Conservation (phyloP, 1,140 invertebrate species). For the Coenobita brevimanus region DNA sequence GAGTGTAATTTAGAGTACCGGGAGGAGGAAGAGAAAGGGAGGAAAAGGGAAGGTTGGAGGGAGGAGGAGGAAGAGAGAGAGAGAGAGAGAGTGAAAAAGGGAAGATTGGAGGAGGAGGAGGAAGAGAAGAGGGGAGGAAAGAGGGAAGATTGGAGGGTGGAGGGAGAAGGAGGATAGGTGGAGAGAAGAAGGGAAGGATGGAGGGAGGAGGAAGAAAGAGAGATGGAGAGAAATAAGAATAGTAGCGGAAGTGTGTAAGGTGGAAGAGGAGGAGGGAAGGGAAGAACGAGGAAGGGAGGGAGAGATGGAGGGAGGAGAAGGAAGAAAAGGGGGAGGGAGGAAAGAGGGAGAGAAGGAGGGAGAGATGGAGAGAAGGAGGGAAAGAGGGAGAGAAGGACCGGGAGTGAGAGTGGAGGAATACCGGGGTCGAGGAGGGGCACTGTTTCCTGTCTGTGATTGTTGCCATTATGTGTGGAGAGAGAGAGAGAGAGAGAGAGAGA, state of each 20-base stretch:
- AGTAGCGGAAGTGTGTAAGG: background rate
- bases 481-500: too few relatives aligned
- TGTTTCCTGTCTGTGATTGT: too few relatives aligned
- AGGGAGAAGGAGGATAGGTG: background rate
- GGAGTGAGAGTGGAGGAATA: too few relatives aligned
- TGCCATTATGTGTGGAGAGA: too few relatives aligned
- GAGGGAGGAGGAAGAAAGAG: too few relatives aligned
- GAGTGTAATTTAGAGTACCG: background rate
- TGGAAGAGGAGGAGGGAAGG: background rate
- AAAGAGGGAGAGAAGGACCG: background rate
- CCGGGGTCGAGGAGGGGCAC: background rate
- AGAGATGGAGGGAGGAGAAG: background rate
- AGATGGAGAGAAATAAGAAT: too few relatives aligned
- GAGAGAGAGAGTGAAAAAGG: background rate
- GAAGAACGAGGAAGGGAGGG: too few relatives aligned
- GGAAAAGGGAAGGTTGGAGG: too few relatives aligned
- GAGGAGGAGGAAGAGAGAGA: too few relatives aligned
- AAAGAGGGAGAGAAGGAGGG: background rate
- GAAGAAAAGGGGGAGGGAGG: background rate
- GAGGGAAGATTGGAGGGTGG: background rate
- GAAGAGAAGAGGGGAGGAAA: background rate
- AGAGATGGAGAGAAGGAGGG: background rate
- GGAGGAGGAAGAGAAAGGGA: background rate
- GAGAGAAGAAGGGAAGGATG: background rate
- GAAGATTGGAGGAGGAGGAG: background rate